Evolutionary conservation across 2,797 vertebrate genomes (phyloP), one percentile per base, ranked within the genome.

Genomic region (Premnoplex brunnescens): DNA sequence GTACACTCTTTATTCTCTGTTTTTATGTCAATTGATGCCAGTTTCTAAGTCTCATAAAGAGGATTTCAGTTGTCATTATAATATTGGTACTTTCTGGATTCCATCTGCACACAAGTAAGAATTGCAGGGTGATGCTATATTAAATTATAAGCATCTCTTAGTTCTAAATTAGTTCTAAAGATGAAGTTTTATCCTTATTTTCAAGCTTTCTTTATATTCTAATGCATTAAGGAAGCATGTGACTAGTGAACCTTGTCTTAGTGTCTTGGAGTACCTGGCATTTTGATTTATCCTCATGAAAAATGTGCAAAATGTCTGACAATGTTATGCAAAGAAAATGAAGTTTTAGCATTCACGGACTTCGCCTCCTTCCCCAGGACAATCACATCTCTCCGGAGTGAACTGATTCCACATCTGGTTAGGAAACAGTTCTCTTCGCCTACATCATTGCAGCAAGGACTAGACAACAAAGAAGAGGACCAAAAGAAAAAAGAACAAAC

Each of bases 391-490:
- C 98, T 99, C 88, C 98, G 99, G 22, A 99, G 99, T 51, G 99
- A 99, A 94, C 93, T 99, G 95, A 98, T 99, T 68, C 99, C 99
- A 2, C 99, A 98, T 97, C 98, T 99, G 95, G 99, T 99, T 84
- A 98, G 98, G 72, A 99, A 99, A 93, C 99, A 99, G 96, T 99
- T 99, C 97, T 98, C 98, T 67, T 98, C 98, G 95, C 95, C 97
- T n/a, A 39, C 85, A 34, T 98, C 95, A 32, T 82, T 96, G 79
- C 97, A 97, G 68, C 97, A 97, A 67, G 95, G 90, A 55, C 97
- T 97, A 56, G 97, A 97, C 75, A 97, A 98, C 76, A 97, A 95
- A 92, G 98, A 98, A 21, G 97, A 97, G 19, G 97, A 98, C 96
- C 97, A 97, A 91, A 99, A 98, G 97, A 98, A 96, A 96, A 98